Evolutionary conservation across 2,113 vertebrate genomes (phyloP).

Genomic region (Etheostoma spectabile): DNA sequence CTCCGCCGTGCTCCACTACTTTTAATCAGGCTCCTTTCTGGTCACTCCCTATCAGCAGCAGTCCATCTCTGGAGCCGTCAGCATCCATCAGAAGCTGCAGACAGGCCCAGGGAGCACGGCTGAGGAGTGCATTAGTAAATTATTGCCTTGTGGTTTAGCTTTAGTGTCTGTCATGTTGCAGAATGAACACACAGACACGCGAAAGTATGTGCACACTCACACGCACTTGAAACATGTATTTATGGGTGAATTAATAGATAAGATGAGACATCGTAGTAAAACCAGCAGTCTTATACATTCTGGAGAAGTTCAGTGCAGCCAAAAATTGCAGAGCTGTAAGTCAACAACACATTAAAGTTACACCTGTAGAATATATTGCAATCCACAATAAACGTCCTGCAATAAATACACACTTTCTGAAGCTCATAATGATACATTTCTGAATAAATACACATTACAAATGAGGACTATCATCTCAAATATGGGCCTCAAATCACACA

Average conservation of each 20-base stretch:
- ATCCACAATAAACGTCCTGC: conserved; percentile 5
- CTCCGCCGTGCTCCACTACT: conserved; percentile 88
- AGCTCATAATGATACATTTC: not conserved
- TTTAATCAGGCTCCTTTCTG: conserved; percentile 91
- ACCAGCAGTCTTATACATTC: conserved; percentile 22
- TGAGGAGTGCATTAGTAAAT: conserved; percentile 90
- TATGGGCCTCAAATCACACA: conserved; percentile 26
- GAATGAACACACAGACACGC: conserved; percentile 28
- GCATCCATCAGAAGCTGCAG: conserved; percentile 88
- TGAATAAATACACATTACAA: not conserved
- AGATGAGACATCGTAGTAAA: conserved; percentile 49
- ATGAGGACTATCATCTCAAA: not conserved
- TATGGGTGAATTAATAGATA: conserved; percentile 24
- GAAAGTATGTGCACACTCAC: conserved; percentile 16
- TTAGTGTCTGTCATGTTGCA: conserved; percentile 73
- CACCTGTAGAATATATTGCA: conserved; percentile 36
- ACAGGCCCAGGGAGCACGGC: conserved; percentile 85
- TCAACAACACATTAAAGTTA: conserved; percentile 33
- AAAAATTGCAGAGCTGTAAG: not conserved
- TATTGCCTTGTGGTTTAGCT: conserved; percentile 82
- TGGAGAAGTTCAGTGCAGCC: conserved; percentile 20
- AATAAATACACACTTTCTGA: conserved; percentile 19
- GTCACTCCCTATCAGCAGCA: conserved; percentile 92
- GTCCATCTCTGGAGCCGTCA: conserved; percentile 83
- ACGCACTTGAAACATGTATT: conserved; percentile 55